Evolutionary conservation across 2,797 vertebrate species (phyloP), one percentile per base, ranked within the genome.

Genomic region (Naso thynnoides): DNA sequence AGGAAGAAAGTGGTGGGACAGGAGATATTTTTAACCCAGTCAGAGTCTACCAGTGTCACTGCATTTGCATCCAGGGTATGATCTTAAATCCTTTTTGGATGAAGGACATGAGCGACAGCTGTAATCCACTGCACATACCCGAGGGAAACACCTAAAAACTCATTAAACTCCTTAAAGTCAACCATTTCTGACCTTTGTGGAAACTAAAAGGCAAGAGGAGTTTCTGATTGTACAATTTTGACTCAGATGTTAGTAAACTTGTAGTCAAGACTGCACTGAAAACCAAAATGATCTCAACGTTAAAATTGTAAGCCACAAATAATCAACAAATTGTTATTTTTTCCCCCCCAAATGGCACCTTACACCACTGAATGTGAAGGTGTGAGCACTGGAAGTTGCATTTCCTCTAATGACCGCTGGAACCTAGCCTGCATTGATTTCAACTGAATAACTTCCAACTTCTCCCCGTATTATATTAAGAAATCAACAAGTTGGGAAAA

Each of bases 1-100:
- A 48, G 73, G 23, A 77, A 48, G 70, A 80, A 78, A 75, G 76
- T 83, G 70, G 70, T 5, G 8, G 45, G 29, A 60, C 8, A 16
- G 63, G 54, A 68, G 57, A 61, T 21, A 33, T 44, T 44, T 26
- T 49, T 13, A 39, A 23, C 53, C 63, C 29, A 5, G 1, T 66
- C 45, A 47, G 24, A 61, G 36, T 45, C 45, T 54, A 44, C 15
- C 2, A 36, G 27, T 11, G 54, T 33, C 16, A 16, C 27, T 50
- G 48, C 11, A 38, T 53, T 21, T 27, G 18, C 38, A 50, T 15
- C 41, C 36, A 15, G 2, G 19, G 33, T 49, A 27, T 36, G 29
- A 60, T 19, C 29, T 38, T 19, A 13, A 24, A n/a, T 24, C 23
- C 16, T 27, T 5, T 16, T 7, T 24, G 2, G 9, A n/a, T 8